Percentiles rank a stretch among this genome's conserved stretches.
These are phyloP conservation scores for Forbesichthys agassizii DNA, from an alignment of 2,113 vertebrate species.

Conservation along the genomic window DNA sequence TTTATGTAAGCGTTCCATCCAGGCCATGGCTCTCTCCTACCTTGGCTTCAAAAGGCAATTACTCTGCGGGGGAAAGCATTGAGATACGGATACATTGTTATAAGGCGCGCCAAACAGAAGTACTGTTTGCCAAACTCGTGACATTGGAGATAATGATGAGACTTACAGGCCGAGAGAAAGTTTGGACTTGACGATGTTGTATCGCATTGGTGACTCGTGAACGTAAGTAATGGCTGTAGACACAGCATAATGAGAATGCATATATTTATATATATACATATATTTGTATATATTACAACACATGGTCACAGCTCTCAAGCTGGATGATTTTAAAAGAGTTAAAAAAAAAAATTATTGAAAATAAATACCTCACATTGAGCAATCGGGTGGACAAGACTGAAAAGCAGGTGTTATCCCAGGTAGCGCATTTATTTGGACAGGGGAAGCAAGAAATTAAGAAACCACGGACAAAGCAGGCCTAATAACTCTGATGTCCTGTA, in stretches of 20 bases:
- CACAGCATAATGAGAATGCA: slow-evolving; percentile 10
- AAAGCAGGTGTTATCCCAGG: no score
- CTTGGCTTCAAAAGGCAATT: slow-evolving; percentile 42
- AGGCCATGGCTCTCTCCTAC: slow-evolving; percentile 36
- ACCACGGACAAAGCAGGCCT: no score
- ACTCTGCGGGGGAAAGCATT: slow-evolving; percentile 41
- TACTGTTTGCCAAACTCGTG: slow-evolving; percentile 46
- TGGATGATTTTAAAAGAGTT: no score
- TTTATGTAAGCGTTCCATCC: slow-evolving; percentile 59
- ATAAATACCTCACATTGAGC: no score
- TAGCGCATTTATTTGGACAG: no score
- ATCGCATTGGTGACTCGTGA: slow-evolving; percentile 19
- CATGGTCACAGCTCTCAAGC: no score
- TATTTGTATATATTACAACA: not conserved
- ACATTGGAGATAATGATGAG: slow-evolving; percentile 50
- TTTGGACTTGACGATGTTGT: slow-evolving; percentile 27
- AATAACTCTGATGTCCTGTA: no score
- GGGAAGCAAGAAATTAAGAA: no score
- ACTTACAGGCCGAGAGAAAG: slow-evolving; percentile 38
- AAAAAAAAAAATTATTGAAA: no score
- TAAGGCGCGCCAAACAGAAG: slow-evolving; percentile 28
- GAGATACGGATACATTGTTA: slow-evolving; percentile 37
- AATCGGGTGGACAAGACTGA: no score
- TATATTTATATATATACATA: not conserved
- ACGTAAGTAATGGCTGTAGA: slow-evolving; percentile 3